Conservation (phyloP, 2,113 vertebrate species). For the Pimephales promelas region DNA sequence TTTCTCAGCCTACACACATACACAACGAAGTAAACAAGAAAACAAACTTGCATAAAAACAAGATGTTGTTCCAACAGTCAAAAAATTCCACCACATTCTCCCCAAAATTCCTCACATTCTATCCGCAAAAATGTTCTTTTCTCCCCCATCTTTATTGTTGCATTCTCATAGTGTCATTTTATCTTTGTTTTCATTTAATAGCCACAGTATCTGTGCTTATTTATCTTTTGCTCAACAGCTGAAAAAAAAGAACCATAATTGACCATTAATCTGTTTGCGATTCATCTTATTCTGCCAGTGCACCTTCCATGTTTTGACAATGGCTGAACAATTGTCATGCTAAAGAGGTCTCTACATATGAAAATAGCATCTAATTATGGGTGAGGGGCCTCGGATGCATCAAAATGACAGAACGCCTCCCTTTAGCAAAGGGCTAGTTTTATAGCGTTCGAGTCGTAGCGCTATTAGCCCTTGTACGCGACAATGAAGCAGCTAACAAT, state of each 20-base stretch:
- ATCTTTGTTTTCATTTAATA: background rate
- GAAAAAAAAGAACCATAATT: background rate
- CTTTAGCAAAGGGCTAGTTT: slow-evolving; percentile 62
- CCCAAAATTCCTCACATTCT: background rate
- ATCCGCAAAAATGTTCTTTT: background rate
- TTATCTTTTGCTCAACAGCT: background rate
- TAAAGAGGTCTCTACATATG: slow-evolving; percentile 58
- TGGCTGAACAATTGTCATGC: slow-evolving; percentile 64
- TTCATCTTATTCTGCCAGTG: slow-evolving; percentile 41
- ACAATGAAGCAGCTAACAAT: slow-evolving; percentile 70
- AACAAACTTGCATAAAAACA: background rate
- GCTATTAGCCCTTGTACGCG: slow-evolving; percentile 62
- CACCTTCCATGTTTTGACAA: slow-evolving; percentile 47
- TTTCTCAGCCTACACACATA: background rate
- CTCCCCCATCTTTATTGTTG: background rate
- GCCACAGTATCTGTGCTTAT: background rate
- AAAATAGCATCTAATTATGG: slow-evolving; percentile 68
- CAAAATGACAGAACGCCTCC: slow-evolving; percentile 68
- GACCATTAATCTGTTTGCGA: slow-evolving; percentile 27
- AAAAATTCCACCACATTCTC: background rate
- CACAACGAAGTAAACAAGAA: background rate
- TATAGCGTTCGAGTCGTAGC: slow-evolving; percentile 68
- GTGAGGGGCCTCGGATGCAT: slow-evolving; percentile 63
- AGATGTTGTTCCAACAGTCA: background rate
- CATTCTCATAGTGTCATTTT: background rate